These are phyloP conservation scores for Notolabrus celidotus DNA, from an alignment of 2,797 vertebrate genomes.

Conservation along the genomic window DNA sequence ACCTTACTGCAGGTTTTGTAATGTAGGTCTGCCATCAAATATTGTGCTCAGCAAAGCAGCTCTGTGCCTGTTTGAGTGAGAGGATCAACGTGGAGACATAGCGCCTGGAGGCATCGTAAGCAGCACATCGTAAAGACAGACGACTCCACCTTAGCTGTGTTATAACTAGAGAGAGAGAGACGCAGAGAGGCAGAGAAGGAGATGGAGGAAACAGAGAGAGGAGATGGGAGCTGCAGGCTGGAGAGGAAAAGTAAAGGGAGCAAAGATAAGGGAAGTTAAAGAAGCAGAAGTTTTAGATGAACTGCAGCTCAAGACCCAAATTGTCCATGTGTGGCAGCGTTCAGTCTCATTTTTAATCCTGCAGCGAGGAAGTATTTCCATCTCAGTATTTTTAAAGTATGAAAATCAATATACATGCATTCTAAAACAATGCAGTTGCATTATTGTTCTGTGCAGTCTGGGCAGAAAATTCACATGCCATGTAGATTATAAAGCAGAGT, in stretches of 20 bases:
- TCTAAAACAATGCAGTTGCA: neutral
- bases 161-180: conserved; percentile 17
- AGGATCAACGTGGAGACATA: conserved; percentile 22
- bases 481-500: too few relatives aligned
- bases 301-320: conserved; percentile 13
- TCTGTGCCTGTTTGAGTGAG: conserved; percentile 29
- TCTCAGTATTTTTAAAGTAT: neutral
- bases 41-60: conserved; percentile 20
- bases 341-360: conserved; percentile 5
- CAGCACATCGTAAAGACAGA: conserved; percentile 48
- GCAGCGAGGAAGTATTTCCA: neutral
- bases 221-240: neutral
- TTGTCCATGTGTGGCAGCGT: neutral
- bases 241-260: conserved; percentile 1
- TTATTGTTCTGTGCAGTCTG: neutral
- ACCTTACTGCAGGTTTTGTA: conserved; percentile 15
- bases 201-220: conserved; percentile 17
- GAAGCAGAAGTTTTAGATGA: neutral
- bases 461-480: too few relatives aligned
- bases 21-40: neutral
- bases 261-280: neutral
- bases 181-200: neutral
- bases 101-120: conserved; percentile 48
- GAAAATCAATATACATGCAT: conserved; percentile 17
- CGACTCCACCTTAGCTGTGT: conserved; percentile 33